A percentile compares a stretch with the other conserved stretches of the same genome.
Evolutionary conservation across 2,888 invertebrate species (phyloP).

Genomic region (Caenorhabditis doughertyi): DNA sequence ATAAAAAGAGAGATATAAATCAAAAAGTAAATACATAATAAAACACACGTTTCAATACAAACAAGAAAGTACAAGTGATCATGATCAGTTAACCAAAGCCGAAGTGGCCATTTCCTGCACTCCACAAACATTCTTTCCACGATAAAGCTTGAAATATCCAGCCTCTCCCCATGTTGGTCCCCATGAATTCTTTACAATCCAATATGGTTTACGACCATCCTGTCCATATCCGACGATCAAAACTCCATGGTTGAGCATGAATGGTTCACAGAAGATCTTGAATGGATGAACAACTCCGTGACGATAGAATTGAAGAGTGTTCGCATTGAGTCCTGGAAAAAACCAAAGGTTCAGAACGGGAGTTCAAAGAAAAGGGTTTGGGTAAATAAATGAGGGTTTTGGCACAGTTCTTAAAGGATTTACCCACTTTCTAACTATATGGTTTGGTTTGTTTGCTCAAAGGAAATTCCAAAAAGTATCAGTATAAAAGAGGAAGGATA

Average conservation of each 20-base stretch:
- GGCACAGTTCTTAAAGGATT: conserved; percentile 18
- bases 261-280: conserved; percentile 76
- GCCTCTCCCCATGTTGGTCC: conserved; percentile 80
- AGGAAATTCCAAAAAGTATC: conserved; percentile 23
- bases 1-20: not conserved
- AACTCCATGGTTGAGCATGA: conserved; percentile 81
- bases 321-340: conserved; percentile 81
- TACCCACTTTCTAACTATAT: conserved; percentile 7
- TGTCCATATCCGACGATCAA: conserved; percentile 82
- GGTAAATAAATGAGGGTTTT: conserved; percentile 23
- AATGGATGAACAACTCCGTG: conserved; percentile 82
- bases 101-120: conserved; percentile 91
- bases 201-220: conserved; percentile 80
- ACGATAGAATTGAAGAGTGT: conserved; percentile 82
- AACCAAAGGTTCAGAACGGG: not conserved
- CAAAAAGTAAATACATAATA: conserved; percentile 21
- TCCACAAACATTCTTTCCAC: conserved; percentile 96
- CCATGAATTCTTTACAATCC: conserved; percentile 83
- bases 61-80: conserved; percentile 6
- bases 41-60: conserved; percentile 33
- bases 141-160: conserved; percentile 86
- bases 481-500: conserved; percentile 30
- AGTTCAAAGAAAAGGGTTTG: not conserved
- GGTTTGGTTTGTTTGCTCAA: conserved; percentile 47
- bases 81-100: conserved; percentile 71